These are phyloP conservation scores for Dolichomitus sp. DNA, from an alignment of 2,888 invertebrate genomes.

Conservation along the genomic window DNA sequence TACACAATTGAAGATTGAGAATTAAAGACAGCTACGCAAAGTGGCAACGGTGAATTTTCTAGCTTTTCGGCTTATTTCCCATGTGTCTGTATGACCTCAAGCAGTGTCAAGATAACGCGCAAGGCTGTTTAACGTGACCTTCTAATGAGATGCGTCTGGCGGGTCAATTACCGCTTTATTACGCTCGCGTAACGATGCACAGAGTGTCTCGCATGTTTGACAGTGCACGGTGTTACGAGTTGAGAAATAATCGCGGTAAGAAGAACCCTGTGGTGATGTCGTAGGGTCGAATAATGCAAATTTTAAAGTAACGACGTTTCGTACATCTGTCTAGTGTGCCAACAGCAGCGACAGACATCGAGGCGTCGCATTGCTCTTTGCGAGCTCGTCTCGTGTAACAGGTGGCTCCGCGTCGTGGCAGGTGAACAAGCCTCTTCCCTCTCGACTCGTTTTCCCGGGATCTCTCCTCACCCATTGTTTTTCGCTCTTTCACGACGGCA, in stretches of 20 bases:
- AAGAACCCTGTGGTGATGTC: too few relatives aligned
- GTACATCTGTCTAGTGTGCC: constrained; percentile 11
- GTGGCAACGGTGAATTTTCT: constrained; percentile 5
- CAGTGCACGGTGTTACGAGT: too few relatives aligned
- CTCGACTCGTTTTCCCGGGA: constrained; percentile 59
- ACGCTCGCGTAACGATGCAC: constrained; percentile 3
- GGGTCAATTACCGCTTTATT: constrained; percentile 54
- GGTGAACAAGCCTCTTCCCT: constrained; percentile 76
- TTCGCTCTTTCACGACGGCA: constrained; percentile 58
- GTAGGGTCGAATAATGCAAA: constrained; percentile 11
- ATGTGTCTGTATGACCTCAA: constrained; percentile 1
- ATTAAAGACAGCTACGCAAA: background rate
- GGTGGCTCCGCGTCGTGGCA: constrained; percentile 82
- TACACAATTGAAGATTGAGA: background rate
- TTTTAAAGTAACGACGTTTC: constrained; percentile 12
- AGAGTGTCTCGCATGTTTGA: background rate
- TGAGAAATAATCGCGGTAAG: too few relatives aligned
- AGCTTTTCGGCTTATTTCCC: background rate
- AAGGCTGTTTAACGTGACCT: constrained; percentile 54
- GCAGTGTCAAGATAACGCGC: constrained; percentile 15
- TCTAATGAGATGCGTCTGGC: constrained; percentile 49
- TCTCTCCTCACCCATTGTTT: constrained; percentile 55
- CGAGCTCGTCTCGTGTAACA: constrained; percentile 69
- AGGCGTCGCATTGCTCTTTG: constrained; percentile 54
- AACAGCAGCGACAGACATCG: constrained; percentile 43